phyloP scores from a whole-genome alignment of 2,888 invertebrate genomes.

The Emmelina monodactyla region DNA sequence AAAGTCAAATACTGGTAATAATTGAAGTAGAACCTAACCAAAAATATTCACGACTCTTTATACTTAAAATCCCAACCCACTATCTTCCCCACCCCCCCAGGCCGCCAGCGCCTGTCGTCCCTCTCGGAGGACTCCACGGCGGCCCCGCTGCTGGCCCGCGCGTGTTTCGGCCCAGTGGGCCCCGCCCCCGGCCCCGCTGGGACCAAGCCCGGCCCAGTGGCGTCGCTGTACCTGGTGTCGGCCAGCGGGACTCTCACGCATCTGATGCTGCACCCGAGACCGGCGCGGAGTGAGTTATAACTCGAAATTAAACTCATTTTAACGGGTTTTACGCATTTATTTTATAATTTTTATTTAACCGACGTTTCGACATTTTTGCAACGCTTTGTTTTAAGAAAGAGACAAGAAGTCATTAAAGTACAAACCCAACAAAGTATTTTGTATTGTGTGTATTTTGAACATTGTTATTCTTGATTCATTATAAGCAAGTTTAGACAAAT shows the following conservation, averaged over 20 bases:
- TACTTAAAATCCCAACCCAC: too few relatives aligned
- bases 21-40: too few relatives aligned
- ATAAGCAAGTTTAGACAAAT: too few relatives aligned
- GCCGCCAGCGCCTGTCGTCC: constrained; percentile 75
- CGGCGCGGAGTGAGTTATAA: constrained; percentile 19
- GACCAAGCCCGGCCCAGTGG: constrained; percentile 35
- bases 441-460: too few relatives aligned
- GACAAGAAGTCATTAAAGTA: too few relatives aligned
- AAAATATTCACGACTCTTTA: too few relatives aligned
- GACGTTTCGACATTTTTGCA: not conserved
- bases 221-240: constrained; percentile 84
- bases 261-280: constrained; percentile 84
- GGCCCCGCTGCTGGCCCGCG: constrained; percentile 78
- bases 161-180: constrained; percentile 61
- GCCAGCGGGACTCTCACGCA: constrained; percentile 88
- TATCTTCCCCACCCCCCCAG: constrained; percentile 23
- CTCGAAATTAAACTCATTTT: not conserved
- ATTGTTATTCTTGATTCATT: too few relatives aligned
- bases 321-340: not conserved
- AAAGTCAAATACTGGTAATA: too few relatives aligned
- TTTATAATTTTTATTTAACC: not conserved
- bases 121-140: constrained; percentile 73
- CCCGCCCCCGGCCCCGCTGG: constrained; percentile 69
- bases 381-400: too few relatives aligned
- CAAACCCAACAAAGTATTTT: too few relatives aligned